phyloP scores from a whole-genome alignment of 2,888 invertebrate genomes.

The Lottia scabra region DNA sequence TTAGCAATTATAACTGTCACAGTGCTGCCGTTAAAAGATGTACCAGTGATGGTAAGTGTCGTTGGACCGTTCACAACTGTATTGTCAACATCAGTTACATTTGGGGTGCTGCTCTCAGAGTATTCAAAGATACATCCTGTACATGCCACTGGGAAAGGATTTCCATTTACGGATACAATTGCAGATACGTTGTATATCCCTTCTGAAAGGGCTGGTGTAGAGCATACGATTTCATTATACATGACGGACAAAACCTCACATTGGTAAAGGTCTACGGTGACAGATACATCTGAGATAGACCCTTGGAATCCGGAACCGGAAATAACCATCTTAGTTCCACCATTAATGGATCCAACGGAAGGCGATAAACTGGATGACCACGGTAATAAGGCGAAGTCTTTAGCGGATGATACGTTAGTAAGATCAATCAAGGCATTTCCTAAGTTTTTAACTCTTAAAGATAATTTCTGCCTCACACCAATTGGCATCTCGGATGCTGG shows the following conservation, averaged over 20 bases:
- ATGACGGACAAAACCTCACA: slow-evolving; percentile 37
- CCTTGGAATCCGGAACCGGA: slow-evolving; percentile 49
- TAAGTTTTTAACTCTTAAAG: slow-evolving; percentile 23
- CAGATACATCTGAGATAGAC: slow-evolving; percentile 28
- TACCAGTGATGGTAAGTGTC: slow-evolving; percentile 15
- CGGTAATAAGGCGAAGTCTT: slow-evolving; percentile 21
- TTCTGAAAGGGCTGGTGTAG: slow-evolving; percentile 27
- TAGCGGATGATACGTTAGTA: not conserved
- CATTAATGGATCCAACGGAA: slow-evolving; percentile 25
- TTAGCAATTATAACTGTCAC: slow-evolving; percentile 24
- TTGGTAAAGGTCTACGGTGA: slow-evolving; percentile 34
- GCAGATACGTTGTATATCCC: not conserved
- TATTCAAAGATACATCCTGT: slow-evolving; percentile 7
- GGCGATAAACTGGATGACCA: slow-evolving; percentile 29
- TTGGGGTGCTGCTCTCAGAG: slow-evolving; percentile 13
- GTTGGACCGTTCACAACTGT: slow-evolving; percentile 11
- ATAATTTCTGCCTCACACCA: slow-evolving; percentile 11
- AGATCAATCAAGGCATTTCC: slow-evolving; percentile 29
- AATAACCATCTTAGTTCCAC: slow-evolving; percentile 30
- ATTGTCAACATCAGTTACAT: slow-evolving; percentile 17
- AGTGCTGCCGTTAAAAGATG: slow-evolving; percentile 15
- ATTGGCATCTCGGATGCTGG: slow-evolving; percentile 5
- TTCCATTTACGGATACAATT: not conserved
- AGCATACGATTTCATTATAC: slow-evolving; percentile 39
- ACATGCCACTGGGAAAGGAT: not conserved